These are phyloP conservation scores for Leucophenga maculata DNA, from an alignment of 2,888 invertebrate species.

Conservation along the genomic window DNA sequence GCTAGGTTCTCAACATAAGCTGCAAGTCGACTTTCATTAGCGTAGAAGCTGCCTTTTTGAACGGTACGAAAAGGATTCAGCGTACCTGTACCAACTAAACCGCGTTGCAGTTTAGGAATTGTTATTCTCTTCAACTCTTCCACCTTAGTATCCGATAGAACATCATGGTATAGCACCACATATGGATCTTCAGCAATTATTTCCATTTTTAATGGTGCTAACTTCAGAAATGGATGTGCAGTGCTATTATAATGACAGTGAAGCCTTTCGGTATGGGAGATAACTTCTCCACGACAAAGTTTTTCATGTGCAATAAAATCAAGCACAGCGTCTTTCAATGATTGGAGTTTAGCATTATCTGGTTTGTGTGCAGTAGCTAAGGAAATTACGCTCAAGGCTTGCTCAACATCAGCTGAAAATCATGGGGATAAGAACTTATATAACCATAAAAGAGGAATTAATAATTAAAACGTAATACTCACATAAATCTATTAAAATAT, in stretches of 20 bases:
- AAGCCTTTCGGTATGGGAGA: background rate
- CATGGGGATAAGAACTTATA: too few relatives aligned
- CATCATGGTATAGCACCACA: slow-evolving; percentile 35
- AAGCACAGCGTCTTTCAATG: background rate
- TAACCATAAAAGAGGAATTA: too few relatives aligned
- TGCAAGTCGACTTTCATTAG: background rate
- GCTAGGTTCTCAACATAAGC: background rate
- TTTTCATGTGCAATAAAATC: background rate
- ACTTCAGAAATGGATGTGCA: slow-evolving; percentile 28
- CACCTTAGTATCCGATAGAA: slow-evolving; percentile 36
- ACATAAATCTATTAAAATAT: too few relatives aligned
- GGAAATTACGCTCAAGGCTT: too few relatives aligned
- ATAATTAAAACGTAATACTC: too few relatives aligned
- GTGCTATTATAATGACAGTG: slow-evolving; percentile 33
- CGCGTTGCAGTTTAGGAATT: background rate
- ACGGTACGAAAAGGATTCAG: background rate
- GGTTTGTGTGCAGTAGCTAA: background rate
- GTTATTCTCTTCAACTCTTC: slow-evolving; percentile 6
- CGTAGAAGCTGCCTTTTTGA: background rate
- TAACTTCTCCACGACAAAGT: slow-evolving; percentile 26
- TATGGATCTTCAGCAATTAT: slow-evolving; percentile 32
- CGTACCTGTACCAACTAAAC: slow-evolving; percentile 5
- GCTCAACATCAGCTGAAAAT: too few relatives aligned
- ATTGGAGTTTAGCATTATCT: background rate
- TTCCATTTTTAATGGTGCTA: slow-evolving; percentile 37